Base-by-base conservation (phyloP, 35 echinoderm and acorn worm species). In the Hemicentrotus pulcherrimus region DNA sequence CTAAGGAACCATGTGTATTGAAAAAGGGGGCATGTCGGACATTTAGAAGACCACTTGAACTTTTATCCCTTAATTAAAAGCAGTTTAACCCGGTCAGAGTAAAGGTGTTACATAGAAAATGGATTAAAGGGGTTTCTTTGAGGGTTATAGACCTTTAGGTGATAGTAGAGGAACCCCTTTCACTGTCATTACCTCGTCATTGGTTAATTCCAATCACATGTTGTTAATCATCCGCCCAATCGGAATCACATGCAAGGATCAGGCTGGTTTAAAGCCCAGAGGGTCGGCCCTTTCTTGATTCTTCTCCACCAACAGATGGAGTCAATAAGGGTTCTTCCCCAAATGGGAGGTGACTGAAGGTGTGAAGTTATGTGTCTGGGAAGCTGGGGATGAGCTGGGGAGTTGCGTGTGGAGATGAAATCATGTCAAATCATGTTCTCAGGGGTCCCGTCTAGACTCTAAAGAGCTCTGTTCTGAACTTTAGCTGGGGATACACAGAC, bases 151-250 rank as follows among this genome's bases (percentile, higher is more conserved):
- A 78, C 65, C 65, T 78, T 78, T 78, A 78, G 65, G 65, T 78
- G 28, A 78, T 22, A 78, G n/a, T 78, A 78, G 65, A 78, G 65
- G 65, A 28, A 28, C 22, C 22, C 65, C 65, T 78, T 78, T 78
- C 28, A 78, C 65, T 78, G 65, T 78, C 32, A 41, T 9, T 47
- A 90, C 88, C 32, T 47, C 46, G 32, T 90, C 88, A 90, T 90
- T 90, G 88, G 88, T 47, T 90, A 41, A 90, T 90, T 90, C 88
- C 46, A 33, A 41, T 90, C 88, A 90, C 88, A 90, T 90, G 88
- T 33, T 19, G 15, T 32, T 47, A 90, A 90, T 90, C 88, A 90
- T 33, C 31, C 32, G 31, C 88, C 88, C 88, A 90, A 90, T 90
- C 88, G 32, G 32, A 90, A 41, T 33, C 88, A 90, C 32, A 47